These are phyloP conservation scores for Micropterix aruncella DNA, from an alignment of 2,888 invertebrate genomes.

Conservation along the genomic window DNA sequence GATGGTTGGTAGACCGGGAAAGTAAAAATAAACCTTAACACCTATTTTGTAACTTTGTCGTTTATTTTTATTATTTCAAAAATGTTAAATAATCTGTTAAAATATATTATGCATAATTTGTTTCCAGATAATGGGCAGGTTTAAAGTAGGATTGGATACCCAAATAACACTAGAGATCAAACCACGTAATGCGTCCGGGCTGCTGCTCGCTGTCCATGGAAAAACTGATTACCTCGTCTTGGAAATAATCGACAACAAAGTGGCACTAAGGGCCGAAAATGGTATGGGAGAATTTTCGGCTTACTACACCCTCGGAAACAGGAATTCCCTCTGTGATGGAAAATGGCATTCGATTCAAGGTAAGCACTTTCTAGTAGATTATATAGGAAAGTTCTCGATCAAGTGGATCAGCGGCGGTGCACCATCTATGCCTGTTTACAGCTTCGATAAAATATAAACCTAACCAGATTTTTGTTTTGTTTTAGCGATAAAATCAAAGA, in stretches of 20 bases:
- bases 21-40: too few relatives aligned
- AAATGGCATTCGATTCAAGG: constrained; percentile 84
- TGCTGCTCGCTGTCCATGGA: constrained; percentile 77
- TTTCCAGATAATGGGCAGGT: constrained; percentile 45
- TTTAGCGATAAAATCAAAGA: constrained; percentile 75
- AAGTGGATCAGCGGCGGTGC: neutral
- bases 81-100: constrained; percentile 8
- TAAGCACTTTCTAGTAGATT: too few relatives aligned
- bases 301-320: constrained; percentile 48
- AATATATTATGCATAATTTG: too few relatives aligned
- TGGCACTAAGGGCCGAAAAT: constrained; percentile 73
- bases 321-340: constrained; percentile 79
- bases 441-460: constrained; percentile 1
- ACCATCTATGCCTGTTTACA: constrained; percentile 3
- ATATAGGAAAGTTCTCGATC: neutral
- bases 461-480: neutral
- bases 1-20: too few relatives aligned
- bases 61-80: constrained; percentile 2
- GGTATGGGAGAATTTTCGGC: constrained; percentile 69
- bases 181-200: constrained; percentile 70
- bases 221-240: constrained; percentile 70
- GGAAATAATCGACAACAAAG: constrained; percentile 75
- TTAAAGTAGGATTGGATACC: constrained; percentile 64
- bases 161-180: constrained; percentile 75
- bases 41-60: too few relatives aligned